Conservation (phyloP, 2,797 vertebrate genomes). For the Myripristis jacobus region DNA sequence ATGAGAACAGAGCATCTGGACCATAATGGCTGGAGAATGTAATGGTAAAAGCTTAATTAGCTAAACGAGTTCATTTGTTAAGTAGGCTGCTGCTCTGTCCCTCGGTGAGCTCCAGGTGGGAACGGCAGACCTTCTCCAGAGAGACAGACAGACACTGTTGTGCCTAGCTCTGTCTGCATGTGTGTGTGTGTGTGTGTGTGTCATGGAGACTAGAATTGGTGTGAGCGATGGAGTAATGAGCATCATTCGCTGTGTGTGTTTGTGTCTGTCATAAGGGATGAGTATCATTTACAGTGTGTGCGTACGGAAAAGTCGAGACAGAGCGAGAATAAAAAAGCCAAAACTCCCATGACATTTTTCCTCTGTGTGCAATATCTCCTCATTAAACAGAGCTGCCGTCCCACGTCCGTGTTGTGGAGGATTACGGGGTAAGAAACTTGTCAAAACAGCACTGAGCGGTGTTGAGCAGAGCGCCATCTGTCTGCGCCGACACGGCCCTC, state of each 20-base stretch:
- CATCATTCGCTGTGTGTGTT: too few species aligned
- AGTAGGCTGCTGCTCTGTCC: conserved; percentile 44
- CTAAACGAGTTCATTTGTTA: conserved; percentile 55
- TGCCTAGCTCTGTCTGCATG: not conserved
- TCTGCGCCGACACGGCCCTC: conserved; percentile 9
- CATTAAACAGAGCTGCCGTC: not conserved
- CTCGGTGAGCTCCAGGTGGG: conserved; percentile 34
- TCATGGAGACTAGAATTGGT: too few species aligned
- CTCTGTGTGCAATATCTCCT: not conserved
- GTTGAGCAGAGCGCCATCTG: conserved; percentile 27
- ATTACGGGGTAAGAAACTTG: conserved; percentile 11
- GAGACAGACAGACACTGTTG: not conserved
- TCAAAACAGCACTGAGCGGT: not conserved
- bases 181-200: conserved; percentile 4
- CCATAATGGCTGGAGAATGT: conserved; percentile 24
- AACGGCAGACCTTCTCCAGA: conserved; percentile 13
- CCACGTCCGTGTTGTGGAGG: conserved; percentile 4
- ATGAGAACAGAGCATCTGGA: conserved; percentile 55
- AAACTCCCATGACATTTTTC: not conserved
- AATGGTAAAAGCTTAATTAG: conserved; percentile 59
- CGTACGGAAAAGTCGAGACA: not conserved
- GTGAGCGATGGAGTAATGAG: too few species aligned
- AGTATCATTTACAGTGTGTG: not conserved
- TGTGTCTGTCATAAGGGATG: too few species aligned
- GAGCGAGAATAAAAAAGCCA: not conserved